Evolutionary conservation across 2,113 vertebrate genomes (phyloP).

Genomic region (Emydocephalus ijimae): DNA sequence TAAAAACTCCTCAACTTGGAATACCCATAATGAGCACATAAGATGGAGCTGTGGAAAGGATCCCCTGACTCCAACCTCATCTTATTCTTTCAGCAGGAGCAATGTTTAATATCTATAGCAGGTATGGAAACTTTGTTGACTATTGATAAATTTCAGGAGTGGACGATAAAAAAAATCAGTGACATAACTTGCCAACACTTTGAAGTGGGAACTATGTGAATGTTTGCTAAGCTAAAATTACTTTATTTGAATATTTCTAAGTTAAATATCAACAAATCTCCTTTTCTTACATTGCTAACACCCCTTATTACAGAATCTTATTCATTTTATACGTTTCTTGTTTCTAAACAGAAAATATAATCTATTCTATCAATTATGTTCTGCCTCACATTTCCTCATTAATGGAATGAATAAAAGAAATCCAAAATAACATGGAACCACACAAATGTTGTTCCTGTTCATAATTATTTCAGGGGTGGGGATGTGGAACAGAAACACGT

Average conservation of each 20-base stretch:
- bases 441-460: neutral
- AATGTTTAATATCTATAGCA: neutral
- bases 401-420: conserved; percentile 34
- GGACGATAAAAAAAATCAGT: neutral
- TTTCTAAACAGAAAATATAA: conserved; percentile 59
- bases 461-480: neutral
- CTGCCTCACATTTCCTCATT: conserved; percentile 26
- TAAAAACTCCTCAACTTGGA: neutral
- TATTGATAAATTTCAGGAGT: neutral
- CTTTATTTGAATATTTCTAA: neutral
- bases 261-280: neutral
- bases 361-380: conserved; percentile 14
- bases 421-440: conserved; percentile 23
- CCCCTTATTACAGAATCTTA: neutral
- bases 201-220: neutral
- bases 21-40: neutral
- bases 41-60: neutral
- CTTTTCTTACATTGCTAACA: neutral
- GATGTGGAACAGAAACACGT: neutral
- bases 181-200: neutral
- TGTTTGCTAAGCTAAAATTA: neutral
- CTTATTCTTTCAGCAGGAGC: neutral
- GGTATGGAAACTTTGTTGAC: neutral
- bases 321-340: conserved; percentile 15
- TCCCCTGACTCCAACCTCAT: neutral